Conservation (phyloP, 2,888 invertebrate species). For the Campaea margaritaria region DNA sequence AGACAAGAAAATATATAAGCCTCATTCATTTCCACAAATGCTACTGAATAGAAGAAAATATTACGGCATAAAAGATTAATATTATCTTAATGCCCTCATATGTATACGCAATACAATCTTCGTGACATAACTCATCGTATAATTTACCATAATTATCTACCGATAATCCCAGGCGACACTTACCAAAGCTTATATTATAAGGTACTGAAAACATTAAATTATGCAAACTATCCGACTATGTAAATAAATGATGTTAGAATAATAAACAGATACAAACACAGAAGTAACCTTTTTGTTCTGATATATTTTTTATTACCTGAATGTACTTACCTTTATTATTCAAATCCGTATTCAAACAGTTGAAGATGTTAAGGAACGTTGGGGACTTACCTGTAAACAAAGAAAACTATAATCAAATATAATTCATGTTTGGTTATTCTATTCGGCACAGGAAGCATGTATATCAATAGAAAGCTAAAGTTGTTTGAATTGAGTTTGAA, state of each 20-base stretch:
- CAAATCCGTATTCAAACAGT: not conserved
- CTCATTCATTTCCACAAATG: not conserved
- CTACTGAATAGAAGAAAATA: not conserved
- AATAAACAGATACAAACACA: constrained; percentile 16
- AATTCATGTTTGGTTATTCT: constrained; percentile 40
- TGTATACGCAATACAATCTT: not conserved
- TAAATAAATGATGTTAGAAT: constrained; percentile 48
- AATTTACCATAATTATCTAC: constrained; percentile 45
- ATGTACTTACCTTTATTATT: constrained; percentile 18
- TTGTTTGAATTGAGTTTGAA: not conserved
- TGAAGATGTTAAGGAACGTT: not conserved
- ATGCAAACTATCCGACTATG: constrained; percentile 49
- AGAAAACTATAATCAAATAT: constrained; percentile 48
- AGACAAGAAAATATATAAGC: not conserved
- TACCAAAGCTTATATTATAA: constrained; percentile 48
- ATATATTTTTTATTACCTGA: constrained; percentile 7
- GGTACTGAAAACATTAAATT: constrained; percentile 51
- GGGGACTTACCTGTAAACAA: constrained; percentile 54
- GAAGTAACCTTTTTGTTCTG: constrained; percentile 9
- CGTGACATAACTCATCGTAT: constrained; percentile 19
- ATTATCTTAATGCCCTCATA: not conserved
- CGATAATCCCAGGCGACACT: constrained; percentile 45
- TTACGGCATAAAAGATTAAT: not conserved
- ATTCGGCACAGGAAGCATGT: constrained; percentile 1
- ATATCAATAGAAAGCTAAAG: too few species aligned